phyloP scores from a whole-genome alignment of 2,797 vertebrate species.

The Rhynchotus rufescens region DNA sequence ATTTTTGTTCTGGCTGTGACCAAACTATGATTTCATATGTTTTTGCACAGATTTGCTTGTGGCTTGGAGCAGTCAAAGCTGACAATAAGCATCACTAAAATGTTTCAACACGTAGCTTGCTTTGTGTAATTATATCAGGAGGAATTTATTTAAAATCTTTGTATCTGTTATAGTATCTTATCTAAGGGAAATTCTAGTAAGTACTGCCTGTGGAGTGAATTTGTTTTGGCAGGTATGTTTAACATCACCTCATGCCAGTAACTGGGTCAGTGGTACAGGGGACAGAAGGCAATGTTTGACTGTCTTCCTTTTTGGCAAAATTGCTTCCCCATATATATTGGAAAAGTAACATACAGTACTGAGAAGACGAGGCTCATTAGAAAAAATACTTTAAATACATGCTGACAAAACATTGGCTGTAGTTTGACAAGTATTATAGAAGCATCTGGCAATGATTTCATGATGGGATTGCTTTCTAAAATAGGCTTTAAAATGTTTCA shows the following conservation, averaged over 20 bases:
- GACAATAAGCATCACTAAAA: neutral
- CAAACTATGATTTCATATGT: neutral
- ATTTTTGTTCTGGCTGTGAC: slow-evolving; percentile 14
- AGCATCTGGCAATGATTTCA: slow-evolving; percentile 28
- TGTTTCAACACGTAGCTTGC: neutral
- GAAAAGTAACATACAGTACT: neutral
- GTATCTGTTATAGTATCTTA: neutral
- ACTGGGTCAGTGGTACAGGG: neutral
- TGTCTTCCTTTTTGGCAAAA: neutral
- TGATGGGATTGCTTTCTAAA: neutral
- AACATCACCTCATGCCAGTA: neutral
- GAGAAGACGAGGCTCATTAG: neutral
- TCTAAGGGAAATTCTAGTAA: neutral
- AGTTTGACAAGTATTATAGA: neutral
- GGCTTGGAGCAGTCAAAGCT: neutral
- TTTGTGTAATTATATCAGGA: neutral
- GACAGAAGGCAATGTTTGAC: neutral
- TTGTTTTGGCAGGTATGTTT: neutral
- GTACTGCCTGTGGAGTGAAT: neutral
- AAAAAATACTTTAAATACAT: neutral
- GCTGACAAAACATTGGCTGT: slow-evolving; percentile 16
- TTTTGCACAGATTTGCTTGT: neutral
- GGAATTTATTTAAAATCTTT: neutral
- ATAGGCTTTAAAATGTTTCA: slow-evolving; percentile 9
- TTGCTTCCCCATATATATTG: neutral